phyloP scores from a whole-genome alignment of 2,888 invertebrate genomes.

The Holacanthella duospinosa region DNA sequence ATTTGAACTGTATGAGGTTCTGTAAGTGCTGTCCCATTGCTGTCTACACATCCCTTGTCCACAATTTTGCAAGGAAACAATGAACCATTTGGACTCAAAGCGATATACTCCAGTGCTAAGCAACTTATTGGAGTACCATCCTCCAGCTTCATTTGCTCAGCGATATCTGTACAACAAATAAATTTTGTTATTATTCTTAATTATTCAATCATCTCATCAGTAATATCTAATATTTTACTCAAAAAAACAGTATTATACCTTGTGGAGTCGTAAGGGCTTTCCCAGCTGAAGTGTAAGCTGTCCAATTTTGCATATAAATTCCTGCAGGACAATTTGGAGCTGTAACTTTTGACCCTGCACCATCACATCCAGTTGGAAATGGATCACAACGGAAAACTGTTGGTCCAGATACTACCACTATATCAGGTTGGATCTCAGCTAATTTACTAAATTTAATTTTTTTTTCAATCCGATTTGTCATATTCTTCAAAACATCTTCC shows the following conservation, averaged over 20 bases:
- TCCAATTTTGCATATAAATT: conserved; percentile 1
- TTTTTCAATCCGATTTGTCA: conserved; percentile 10
- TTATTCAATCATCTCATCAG: no score
- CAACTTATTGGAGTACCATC: background rate
- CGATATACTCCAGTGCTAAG: background rate
- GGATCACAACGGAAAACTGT: conserved; percentile 14
- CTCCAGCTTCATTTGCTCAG: background rate
- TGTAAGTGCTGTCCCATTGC: background rate
- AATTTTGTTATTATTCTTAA: no score
- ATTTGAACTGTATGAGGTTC: background rate
- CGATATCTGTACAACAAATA: no score
- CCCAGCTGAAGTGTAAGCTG: background rate
- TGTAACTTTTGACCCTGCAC: background rate
- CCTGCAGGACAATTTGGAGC: background rate
- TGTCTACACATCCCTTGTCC: background rate
- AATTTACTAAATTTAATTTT: conserved; percentile 11
- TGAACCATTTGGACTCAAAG: background rate
- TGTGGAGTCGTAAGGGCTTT: background rate
- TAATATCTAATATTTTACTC: no score
- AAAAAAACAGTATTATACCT: no score
- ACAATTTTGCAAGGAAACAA: background rate
- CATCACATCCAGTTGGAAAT: conserved; percentile 8
- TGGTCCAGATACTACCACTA: conserved; percentile 14
- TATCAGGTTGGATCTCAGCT: background rate
- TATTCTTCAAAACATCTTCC: background rate